These are phyloP conservation scores for Pedetes capensis DNA, from an alignment of 2,113 vertebrate genomes.

Conservation along the genomic window DNA sequence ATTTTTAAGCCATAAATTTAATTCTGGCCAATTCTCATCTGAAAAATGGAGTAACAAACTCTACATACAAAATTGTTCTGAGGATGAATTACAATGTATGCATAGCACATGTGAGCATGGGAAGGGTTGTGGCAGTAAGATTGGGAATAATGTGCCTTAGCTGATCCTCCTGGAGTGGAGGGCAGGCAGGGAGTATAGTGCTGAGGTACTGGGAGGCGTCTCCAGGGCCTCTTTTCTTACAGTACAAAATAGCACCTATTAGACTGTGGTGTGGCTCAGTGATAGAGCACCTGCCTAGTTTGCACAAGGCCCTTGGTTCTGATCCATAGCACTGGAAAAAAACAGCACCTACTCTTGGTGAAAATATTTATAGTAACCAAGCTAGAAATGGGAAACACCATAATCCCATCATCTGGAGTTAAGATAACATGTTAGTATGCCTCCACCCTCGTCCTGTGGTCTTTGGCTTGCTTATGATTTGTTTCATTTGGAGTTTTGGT, in stretches of 20 bases:
- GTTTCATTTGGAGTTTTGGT: not conserved
- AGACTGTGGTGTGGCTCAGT: not conserved
- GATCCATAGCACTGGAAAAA: not conserved
- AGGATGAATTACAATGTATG: not conserved
- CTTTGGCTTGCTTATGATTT: not conserved
- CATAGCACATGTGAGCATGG: not conserved
- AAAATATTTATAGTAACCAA: not conserved
- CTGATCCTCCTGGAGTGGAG: not conserved
- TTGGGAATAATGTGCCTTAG: not conserved
- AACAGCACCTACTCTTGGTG: not conserved
- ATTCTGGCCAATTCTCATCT: not conserved
- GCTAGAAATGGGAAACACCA: not conserved
- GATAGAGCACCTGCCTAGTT: not conserved
- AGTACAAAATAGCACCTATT: not conserved
- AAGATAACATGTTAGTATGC: not conserved
- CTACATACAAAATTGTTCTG: not conserved
- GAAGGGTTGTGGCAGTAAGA: not conserved
- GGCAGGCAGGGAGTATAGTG: not conserved
- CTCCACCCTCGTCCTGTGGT: not conserved
- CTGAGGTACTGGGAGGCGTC: not conserved
- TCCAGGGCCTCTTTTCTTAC: not conserved
- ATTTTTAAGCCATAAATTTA: constrained; percentile 23
- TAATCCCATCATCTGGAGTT: not conserved
- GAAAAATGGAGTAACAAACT: not conserved
- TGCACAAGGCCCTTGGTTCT: not conserved